phyloP scores from a whole-genome alignment of 2,888 invertebrate species.

The Beris chalybata region DNA sequence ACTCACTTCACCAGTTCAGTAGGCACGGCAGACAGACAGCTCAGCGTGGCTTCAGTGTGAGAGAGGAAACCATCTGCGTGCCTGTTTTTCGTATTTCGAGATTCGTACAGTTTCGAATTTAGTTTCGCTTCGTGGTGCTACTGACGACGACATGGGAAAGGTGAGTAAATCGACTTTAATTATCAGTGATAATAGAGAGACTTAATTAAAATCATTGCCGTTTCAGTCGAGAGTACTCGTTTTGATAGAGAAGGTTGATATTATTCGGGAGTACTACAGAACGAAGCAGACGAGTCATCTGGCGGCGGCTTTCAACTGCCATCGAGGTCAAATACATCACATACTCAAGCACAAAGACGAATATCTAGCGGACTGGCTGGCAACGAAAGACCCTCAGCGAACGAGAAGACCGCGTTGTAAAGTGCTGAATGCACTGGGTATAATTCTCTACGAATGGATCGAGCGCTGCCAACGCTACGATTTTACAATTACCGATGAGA shows the following conservation, averaged over 20 bases:
- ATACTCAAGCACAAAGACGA: conserved; percentile 33
- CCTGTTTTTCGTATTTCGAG: not conserved
- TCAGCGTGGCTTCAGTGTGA: no score
- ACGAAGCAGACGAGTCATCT: conserved; percentile 21
- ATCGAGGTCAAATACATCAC: conserved; percentile 34
- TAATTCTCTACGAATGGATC: conserved; percentile 35
- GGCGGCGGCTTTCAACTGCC: conserved; percentile 31
- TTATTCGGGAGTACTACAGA: conserved; percentile 31
- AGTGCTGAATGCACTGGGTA: conserved; percentile 27
- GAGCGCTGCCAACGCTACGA: conserved; percentile 23
- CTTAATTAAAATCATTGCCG: not conserved
- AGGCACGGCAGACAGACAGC: no score
- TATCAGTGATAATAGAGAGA: not conserved
- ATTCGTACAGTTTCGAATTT: conserved; percentile 5
- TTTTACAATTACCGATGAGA: conserved; percentile 32
- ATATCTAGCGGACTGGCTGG: conserved; percentile 34
- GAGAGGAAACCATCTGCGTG: no score
- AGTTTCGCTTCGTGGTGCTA: conserved; percentile 10
- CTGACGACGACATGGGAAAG: conserved; percentile 22
- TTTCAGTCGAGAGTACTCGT: conserved; percentile 28
- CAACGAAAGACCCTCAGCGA: conserved; percentile 32
- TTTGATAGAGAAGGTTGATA: conserved; percentile 30
- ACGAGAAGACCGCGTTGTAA: conserved; percentile 29
- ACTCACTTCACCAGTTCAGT: no score
- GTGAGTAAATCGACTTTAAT: conserved; percentile 15